Base-by-base conservation (phyloP, 2,797 vertebrate species). In the Euphonia xanthogaster region DNA sequence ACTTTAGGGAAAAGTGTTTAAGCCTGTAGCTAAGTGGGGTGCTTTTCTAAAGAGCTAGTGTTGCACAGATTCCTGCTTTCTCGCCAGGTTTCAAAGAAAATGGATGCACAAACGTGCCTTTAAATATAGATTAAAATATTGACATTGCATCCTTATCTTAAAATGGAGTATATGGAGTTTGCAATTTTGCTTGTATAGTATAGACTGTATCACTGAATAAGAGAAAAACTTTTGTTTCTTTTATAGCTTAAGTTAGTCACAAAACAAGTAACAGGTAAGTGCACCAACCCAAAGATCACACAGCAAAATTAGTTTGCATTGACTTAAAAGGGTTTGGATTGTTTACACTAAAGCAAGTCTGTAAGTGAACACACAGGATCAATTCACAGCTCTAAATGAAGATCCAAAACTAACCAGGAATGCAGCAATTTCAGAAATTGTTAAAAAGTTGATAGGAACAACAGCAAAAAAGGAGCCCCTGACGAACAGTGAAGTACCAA, bases 11-110 rank as follows among this genome's bases (percentile, higher is more conserved):
- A 37, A 23, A 75, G 40, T 5, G 10, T 47, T 82, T 72, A 76
- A 90, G 16, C 12, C 44, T 66, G 39, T 24, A 61, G 18, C 6
- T 60, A 79, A 91, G 37, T 37, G 40, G 25, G 11, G 7, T 91
- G 44, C 30, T 88, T 82, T 88, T 55, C 61, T 82, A 10, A 72
- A 66, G 24, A 75, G 65, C 86, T 87, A 88, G 83, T 80, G 79
- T 44, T 82, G 62, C 44, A 74, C 47, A 61, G 57, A 79, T 45
- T 81, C 28, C 54, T 75, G 50, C 22, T 82, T 89, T 51, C 42
- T 72, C 75, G 88, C 63, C 48, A 91, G 16, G n/a, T 39, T 39
- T 15, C 51, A 79, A 82, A 70, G 42, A 62, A 85, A 85, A 93
- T 51, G 21, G 31, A 76, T 50, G 27, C 16, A 76, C 31, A 90